phyloP scores from a whole-genome alignment of 2,888 invertebrate genomes.

The Electrophaes corylata region DNA sequence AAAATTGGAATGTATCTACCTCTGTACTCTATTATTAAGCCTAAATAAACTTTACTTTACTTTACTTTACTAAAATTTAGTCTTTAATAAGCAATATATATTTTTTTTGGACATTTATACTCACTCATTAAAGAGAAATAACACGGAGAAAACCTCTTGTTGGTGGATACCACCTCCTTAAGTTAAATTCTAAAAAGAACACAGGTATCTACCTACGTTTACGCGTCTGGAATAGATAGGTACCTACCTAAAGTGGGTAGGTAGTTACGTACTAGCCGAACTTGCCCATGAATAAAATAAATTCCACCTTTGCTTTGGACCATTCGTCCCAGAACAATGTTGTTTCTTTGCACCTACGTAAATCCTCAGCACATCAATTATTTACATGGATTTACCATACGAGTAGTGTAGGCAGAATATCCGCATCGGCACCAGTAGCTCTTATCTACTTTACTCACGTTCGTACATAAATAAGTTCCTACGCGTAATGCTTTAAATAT shows the following conservation, averaged over 20 bases:
- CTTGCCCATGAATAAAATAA: conserved; percentile 60
- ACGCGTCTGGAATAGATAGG: neutral
- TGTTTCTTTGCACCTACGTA: conserved; percentile 62
- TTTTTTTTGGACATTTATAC: too few relatives aligned
- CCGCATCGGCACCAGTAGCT: conserved; percentile 21
- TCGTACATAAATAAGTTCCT: conserved; percentile 16
- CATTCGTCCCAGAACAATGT: conserved; percentile 55
- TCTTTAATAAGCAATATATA: too few relatives aligned
- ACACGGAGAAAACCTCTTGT: too few relatives aligned
- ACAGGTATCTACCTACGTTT: too few relatives aligned
- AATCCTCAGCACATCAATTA: conserved; percentile 45
- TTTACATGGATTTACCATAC: conserved; percentile 52
- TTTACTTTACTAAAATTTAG: too few relatives aligned
- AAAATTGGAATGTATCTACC: too few relatives aligned
- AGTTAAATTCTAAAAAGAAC: neutral
- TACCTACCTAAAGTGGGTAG: too few relatives aligned
- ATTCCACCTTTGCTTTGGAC: conserved; percentile 43
- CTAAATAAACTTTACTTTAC: too few relatives aligned
- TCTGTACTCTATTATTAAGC: too few relatives aligned
- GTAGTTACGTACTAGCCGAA: conserved; percentile 20
- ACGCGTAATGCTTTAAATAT: conserved; percentile 7
- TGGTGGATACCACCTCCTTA: too few relatives aligned
- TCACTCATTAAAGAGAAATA: too few relatives aligned
- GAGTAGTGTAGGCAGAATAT: conserved; percentile 34
- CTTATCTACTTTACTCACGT: conserved; percentile 23